Evolutionary conservation across 2,113 vertebrate species (phyloP).

Genomic region (Crotalus viridis): DNA sequence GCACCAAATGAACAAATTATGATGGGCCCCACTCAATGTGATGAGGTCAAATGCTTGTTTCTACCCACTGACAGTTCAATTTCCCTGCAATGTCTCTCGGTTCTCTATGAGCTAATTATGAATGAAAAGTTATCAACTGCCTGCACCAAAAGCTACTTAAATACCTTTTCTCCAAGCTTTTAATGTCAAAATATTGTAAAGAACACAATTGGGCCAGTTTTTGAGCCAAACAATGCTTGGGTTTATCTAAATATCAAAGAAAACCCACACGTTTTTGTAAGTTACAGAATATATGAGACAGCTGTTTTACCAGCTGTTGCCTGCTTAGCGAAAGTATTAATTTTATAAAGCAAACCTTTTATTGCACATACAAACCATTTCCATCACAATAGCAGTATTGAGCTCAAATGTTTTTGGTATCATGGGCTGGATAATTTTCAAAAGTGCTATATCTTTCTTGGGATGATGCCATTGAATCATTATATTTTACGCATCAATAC

Average conservation of each 20-base stretch:
- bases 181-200: slow-evolving; percentile 99
- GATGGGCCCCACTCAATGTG: slow-evolving; percentile 98
- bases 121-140: slow-evolving; percentile 99
- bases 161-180: slow-evolving; percentile 90
- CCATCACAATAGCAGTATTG: background rate
- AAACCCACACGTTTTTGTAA: slow-evolving; percentile 77
- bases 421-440: slow-evolving; percentile 45
- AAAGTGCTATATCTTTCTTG: slow-evolving; percentile 42
- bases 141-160: slow-evolving; percentile 85
- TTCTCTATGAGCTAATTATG: slow-evolving; percentile 98
- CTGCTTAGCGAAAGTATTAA: slow-evolving; percentile 32
- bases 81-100: slow-evolving; percentile 94
- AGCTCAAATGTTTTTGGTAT: slow-evolving; percentile 37
- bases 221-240: slow-evolving; percentile 76
- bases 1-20: slow-evolving; percentile 99
- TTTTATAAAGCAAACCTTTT: slow-evolving; percentile 49
- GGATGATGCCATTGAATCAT: slow-evolving; percentile 38
- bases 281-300: slow-evolving; percentile 68
- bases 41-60: slow-evolving; percentile 99
- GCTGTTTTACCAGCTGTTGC: slow-evolving; percentile 56
- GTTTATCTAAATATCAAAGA: slow-evolving; percentile 84
- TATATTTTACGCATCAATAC: slow-evolving; percentile 43
- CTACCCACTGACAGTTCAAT: slow-evolving; percentile 99
- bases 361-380: slow-evolving; percentile 50
- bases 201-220: slow-evolving; percentile 74